A percentile compares a stretch with the other conserved stretches of the same genome.
Evolutionary conservation across 2,113 vertebrate genomes (phyloP).

Genomic region (Phalacrocorax brasilianus): DNA sequence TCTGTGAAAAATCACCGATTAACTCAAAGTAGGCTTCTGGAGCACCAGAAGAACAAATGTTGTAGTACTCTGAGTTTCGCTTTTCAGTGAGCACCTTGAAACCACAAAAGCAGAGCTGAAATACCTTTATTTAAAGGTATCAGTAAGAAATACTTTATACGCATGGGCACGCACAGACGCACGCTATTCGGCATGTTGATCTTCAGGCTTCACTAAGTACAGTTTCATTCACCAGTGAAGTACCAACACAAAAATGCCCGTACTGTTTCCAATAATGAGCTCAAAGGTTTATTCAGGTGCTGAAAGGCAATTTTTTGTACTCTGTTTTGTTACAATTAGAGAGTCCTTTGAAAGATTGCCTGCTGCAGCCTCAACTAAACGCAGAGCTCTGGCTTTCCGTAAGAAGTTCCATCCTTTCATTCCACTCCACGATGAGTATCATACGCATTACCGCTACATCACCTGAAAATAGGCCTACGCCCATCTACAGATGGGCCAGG

Average conservation of each 20-base stretch:
- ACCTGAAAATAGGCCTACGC: neutral
- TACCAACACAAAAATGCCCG: neutral
- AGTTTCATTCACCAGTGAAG: neutral
- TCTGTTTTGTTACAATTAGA: neutral
- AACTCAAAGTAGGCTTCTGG: slow-evolving; percentile 69
- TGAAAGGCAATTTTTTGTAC: neutral
- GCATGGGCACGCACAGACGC: neutral
- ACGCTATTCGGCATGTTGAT: neutral
- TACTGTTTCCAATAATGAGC: neutral
- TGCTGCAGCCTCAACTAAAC: neutral
- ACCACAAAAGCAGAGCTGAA: slow-evolving; percentile 66
- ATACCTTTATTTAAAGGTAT: slow-evolving; percentile 31
- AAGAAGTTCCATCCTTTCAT: neutral
- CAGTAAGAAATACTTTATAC: neutral
- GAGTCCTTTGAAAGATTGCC: neutral
- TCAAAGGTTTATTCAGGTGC: neutral
- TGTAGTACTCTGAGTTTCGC: slow-evolving; percentile 16
- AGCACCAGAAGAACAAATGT: slow-evolving; percentile 59
- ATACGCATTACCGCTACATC: neutral
- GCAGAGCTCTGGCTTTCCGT: neutral
- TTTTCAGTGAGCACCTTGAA: slow-evolving; percentile 12
- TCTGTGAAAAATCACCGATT: slow-evolving; percentile 79
- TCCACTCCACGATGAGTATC: neutral
- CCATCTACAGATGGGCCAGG: neutral
- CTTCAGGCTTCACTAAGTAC: neutral